Conservation (phyloP, 1,140 invertebrate genomes). For the Brachionus koreanus region DNA sequence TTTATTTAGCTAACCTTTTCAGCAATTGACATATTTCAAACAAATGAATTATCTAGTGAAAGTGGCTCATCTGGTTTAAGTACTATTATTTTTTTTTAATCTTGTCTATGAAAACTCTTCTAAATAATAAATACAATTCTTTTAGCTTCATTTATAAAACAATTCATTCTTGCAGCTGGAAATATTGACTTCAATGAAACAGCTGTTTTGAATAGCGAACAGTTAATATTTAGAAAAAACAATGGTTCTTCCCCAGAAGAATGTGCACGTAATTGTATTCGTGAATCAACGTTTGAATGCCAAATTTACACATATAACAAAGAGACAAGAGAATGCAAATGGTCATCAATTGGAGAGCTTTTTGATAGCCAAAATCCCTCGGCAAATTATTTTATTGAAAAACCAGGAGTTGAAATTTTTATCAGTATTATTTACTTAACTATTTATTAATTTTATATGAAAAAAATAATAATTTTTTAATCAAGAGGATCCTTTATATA, state of each 20-base stretch:
- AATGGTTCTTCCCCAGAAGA: background rate
- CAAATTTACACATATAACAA: slow-evolving; percentile 5
- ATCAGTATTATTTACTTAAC: background rate
- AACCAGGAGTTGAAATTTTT: background rate
- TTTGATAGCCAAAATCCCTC: background rate
- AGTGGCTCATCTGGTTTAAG: background rate
- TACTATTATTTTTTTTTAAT: background rate
- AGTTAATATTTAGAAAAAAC: background rate
- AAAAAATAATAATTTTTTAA: background rate
- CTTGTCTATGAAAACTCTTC: background rate
- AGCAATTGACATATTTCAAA: slow-evolving; percentile 15
- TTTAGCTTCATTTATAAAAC: background rate
- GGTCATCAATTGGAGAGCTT: background rate
- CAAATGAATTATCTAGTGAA: background rate
- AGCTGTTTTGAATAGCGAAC: background rate
- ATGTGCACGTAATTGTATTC: slow-evolving; percentile 18
- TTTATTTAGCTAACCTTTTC: background rate
- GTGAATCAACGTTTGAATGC: slow-evolving; percentile 28
- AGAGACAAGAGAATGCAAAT: slow-evolving; percentile 14
- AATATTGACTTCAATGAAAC: slow-evolving; percentile 20
- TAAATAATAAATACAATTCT: background rate
- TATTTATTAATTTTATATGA: background rate
- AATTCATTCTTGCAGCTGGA: background rate
- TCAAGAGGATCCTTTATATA: slow-evolving; percentile 27
- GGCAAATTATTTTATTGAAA: background rate